Evolutionary conservation across 2,113 vertebrate species (phyloP).

Genomic region (Cichladusa arquata): DNA sequence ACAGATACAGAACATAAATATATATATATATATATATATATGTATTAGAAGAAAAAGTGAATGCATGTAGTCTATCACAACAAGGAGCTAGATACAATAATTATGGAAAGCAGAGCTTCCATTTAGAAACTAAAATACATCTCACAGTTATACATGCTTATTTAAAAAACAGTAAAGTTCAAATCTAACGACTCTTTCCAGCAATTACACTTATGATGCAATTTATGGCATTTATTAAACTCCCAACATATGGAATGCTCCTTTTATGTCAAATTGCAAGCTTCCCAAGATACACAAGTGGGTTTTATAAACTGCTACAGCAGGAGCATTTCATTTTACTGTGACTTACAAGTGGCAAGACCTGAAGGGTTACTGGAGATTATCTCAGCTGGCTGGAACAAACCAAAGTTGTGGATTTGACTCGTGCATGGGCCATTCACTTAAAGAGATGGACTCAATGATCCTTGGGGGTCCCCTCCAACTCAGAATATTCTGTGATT

Average conservation of each 20-base stretch:
- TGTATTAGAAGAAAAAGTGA: background rate
- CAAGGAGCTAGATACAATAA: background rate
- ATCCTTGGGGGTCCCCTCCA: background rate
- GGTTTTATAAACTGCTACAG: conserved; percentile 33
- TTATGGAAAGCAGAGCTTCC: background rate
- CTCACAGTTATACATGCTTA: background rate
- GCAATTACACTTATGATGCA: conserved; percentile 12
- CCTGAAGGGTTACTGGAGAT: background rate
- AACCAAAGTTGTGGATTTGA: background rate
- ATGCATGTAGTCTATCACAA: background rate
- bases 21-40: background rate
- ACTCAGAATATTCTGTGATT: background rate
- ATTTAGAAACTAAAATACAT: background rate
- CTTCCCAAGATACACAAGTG: background rate
- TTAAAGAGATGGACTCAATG: background rate
- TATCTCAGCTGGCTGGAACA: background rate
- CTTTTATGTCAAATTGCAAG: conserved; percentile 51
- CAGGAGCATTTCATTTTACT: conserved; percentile 33
- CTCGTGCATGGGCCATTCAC: no score
- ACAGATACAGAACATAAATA: background rate
- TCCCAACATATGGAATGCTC: conserved; percentile 48
- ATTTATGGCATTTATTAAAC: conserved; percentile 37
- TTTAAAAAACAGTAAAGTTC: conserved; percentile 11
- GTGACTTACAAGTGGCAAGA: conserved; percentile 36
- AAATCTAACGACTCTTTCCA: conserved; percentile 29